Evolutionary conservation across 2,113 vertebrate genomes (phyloP).

Genomic region (Mirza zaza): DNA sequence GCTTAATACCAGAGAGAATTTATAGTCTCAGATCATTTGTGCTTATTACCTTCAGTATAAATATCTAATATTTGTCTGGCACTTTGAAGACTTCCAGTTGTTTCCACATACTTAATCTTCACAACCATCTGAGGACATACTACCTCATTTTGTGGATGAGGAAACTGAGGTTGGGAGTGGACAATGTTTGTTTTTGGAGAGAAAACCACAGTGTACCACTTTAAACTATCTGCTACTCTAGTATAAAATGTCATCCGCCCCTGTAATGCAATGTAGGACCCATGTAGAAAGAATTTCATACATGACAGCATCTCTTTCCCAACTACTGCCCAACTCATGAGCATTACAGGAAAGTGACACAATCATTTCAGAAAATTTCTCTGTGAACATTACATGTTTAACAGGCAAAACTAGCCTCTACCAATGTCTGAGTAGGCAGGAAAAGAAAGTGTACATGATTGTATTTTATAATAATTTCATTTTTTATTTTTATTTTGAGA

Average conservation of each 20-base stretch:
- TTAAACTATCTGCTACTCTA: not conserved
- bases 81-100: not conserved
- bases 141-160: not conserved
- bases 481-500: not conserved
- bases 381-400: not conserved
- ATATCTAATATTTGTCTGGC: not conserved
- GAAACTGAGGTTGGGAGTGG: not conserved
- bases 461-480: not conserved
- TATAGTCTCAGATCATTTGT: not conserved
- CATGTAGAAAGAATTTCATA: not conserved
- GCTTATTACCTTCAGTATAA: not conserved
- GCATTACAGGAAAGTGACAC: not conserved
- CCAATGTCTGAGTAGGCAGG: not conserved
- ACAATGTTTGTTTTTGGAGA: not conserved
- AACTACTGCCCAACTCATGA: not conserved
- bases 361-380: not conserved
- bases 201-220: not conserved
- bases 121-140: not conserved
- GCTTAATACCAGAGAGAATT: not conserved
- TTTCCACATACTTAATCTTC: not conserved
- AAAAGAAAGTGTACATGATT: not conserved
- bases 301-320: not conserved
- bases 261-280: not conserved
- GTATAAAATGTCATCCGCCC: not conserved
- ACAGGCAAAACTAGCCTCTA: not conserved